These are phyloP conservation scores for Microcebus murinus DNA, from an alignment of 2,113 vertebrate genomes.

Conservation along the genomic window DNA sequence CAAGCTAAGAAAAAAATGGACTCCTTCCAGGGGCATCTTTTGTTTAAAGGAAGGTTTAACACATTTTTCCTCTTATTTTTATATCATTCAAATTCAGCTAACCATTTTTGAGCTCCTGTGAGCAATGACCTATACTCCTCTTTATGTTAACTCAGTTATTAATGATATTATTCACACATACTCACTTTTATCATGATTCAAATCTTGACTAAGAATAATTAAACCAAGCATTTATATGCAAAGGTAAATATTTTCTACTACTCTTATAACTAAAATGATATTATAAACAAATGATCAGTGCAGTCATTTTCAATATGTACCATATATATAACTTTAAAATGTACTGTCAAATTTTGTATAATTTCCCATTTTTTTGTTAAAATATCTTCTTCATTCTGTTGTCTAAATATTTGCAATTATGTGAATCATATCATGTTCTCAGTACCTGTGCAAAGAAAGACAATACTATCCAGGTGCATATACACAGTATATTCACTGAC, in stretches of 20 bases:
- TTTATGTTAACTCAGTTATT: not conserved
- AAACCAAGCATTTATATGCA: not conserved
- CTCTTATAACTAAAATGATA: not conserved
- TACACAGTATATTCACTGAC: not conserved
- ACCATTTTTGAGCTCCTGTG: not conserved
- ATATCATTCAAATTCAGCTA: not conserved
- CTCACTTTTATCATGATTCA: not conserved
- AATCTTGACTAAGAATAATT: conserved; percentile 11
- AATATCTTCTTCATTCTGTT: not conserved
- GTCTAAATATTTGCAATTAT: not conserved
- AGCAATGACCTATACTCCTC: not conserved
- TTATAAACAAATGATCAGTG: not conserved
- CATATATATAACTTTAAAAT: not conserved
- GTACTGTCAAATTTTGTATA: not conserved
- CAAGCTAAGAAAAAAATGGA: not conserved
- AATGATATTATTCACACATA: not conserved
- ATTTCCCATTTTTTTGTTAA: not conserved
- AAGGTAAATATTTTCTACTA: not conserved
- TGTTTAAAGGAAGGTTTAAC: not conserved
- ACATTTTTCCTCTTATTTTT: not conserved
- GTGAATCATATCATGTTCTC: not conserved
- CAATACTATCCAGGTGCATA: not conserved
- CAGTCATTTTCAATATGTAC: not conserved
- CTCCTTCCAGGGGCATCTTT: not conserved
- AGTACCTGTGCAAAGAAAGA: not conserved